Evolutionary conservation across 2,113 vertebrate genomes (phyloP), one percentile per base, ranked within the genome.

Genomic region (Lycocorax pyrrhopterus): DNA sequence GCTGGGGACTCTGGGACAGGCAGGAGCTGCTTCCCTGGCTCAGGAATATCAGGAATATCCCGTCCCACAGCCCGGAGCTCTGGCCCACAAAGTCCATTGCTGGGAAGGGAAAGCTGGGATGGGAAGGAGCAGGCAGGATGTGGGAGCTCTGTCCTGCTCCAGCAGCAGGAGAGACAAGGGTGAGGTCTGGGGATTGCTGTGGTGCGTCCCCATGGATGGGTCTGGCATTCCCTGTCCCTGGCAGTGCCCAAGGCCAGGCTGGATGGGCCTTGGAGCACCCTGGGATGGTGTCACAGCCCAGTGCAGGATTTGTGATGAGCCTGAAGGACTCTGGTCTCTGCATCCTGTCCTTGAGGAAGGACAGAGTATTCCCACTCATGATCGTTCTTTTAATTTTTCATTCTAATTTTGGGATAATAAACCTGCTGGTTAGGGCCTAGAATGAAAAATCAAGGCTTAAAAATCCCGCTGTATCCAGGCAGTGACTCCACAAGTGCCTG

Each of bases 51-150:
- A 14, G 81, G 49, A 74, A 29, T 29, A 12, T 55, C n/a, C 43
- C 62, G 4, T 56, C 30, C 62, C 8, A 1, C 29, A 23, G 35
- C 29, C 26, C 1, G 0, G 26, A 67, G 80, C 41, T 69, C 25
- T 41, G 39, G 30, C 11, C 33, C 32, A n/a, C 4, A 2, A 3
- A 64, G 30, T 11, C n/a, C 71, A 23, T 51, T 2, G 0, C 0
- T 23, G 78, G 30, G 62, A 33, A 68, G 14, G 0, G 4, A n/a
- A n/a, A 29, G 16, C 33, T 7, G 58, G 41, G 58, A 17, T 68
- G 47, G 29, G 47, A 56, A 62, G 43, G 71, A 30, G 3, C 55
- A 37, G 44, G 44, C 30, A 58, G 55, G 55, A 7, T 6, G 33
- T 7, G 41, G 22, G 32, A 80, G 59, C 29, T 77, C 59, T 18